Evolutionary conservation across 2,888 invertebrate genomes (phyloP).

Genomic region (Polymixis flavicincta): DNA sequence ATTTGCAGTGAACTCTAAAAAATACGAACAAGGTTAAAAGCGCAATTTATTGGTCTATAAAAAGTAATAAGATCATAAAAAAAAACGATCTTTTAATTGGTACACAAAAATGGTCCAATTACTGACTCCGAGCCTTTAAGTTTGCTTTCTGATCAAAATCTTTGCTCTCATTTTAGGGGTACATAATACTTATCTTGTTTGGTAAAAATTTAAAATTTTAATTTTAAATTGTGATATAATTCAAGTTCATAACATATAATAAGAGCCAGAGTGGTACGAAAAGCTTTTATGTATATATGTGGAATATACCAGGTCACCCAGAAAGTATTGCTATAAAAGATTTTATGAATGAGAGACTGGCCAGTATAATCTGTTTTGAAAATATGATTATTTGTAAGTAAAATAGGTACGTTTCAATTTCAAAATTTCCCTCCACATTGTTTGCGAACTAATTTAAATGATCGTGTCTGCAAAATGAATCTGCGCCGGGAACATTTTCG

Average conservation of each 20-base stretch:
- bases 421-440: too few relatives aligned
- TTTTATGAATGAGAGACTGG: too few relatives aligned
- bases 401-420: too few relatives aligned
- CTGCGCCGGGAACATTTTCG: too few relatives aligned
- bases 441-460: too few relatives aligned
- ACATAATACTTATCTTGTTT: not conserved
- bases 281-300: too few relatives aligned
- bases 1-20: constrained; percentile 46
- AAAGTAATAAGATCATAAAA: constrained; percentile 59
- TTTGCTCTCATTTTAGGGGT: constrained; percentile 3
- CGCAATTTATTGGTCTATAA: constrained; percentile 55
- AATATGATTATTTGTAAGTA: too few relatives aligned
- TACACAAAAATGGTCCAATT: constrained; percentile 50
- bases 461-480: too few relatives aligned
- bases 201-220: constrained; percentile 11
- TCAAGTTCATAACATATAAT: not conserved
- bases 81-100: constrained; percentile 61
- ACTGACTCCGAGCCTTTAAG: constrained; percentile 17
- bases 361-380: too few relatives aligned
- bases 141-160: constrained; percentile 20
- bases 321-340: too few relatives aligned
- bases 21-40: constrained; percentile 50
- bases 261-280: not conserved
- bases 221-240: not conserved
- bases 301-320: too few relatives aligned